Conservation (phyloP, 2,113 vertebrate species). For the Xenopus tropicalis region UCB_Xtro_10.0 CM004450.2:47430501-47431000, state of each 20-base stretch:
- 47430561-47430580: constrained; percentile 79
- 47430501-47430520: constrained; percentile 75
- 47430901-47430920: no score
- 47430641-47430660: background rate
- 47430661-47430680: background rate
- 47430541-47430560: constrained; percentile 78
- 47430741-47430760: constrained; percentile 1
- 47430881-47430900: no score
- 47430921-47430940: background rate
- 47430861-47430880: no score
- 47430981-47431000: no score
- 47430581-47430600: constrained; percentile 88
- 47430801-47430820: background rate
- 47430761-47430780: background rate
- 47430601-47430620: constrained; percentile 81
- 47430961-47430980: no score
- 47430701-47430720: background rate
- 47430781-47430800: background rate
- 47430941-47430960: background rate
- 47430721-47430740: constrained; percentile 3
- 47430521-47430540: constrained; percentile 66
- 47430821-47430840: background rate
- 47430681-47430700: background rate
- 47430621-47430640: constrained; percentile 19
- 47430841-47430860: background rate